A percentile compares a stretch with the other conserved stretches of the same genome.
These are phyloP conservation scores for Sebastes cheni DNA, from an alignment of 2,797 vertebrate species.

Conservation along the genomic window DNA sequence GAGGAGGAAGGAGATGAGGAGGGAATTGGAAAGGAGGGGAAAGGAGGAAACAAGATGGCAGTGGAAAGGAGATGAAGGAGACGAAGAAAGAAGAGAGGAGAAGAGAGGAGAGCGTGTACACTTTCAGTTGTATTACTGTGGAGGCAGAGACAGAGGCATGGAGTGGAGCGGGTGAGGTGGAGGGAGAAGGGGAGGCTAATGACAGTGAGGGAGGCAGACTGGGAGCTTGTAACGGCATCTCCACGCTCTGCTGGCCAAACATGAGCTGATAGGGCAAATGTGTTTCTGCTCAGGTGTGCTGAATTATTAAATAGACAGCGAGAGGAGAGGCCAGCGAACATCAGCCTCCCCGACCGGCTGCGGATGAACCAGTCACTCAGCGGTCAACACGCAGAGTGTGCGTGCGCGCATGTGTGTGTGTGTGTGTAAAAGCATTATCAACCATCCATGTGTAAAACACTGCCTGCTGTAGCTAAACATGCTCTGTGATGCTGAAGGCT, in stretches of 20 bases:
- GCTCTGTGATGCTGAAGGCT: conserved; percentile 45
- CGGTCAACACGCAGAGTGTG: conserved; percentile 31
- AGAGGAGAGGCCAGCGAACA: conserved; percentile 67
- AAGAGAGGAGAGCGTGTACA: not conserved
- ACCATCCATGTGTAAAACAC: conserved; percentile 38
- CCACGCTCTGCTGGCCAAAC: conserved; percentile 75
- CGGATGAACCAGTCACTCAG: conserved; percentile 59
- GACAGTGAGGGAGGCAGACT: conserved; percentile 41
- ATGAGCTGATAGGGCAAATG: conserved; percentile 78
- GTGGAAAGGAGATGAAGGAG: not conserved
- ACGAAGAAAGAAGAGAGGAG: not conserved
- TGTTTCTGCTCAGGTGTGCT: conserved; percentile 81
- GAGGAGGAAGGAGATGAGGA: not conserved
- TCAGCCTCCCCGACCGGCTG: conserved; percentile 51
- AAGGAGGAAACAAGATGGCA: not conserved
- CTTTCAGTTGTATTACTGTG: conserved; percentile 44
- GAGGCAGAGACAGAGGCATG: conserved; percentile 28
- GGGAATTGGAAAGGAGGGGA: not conserved
- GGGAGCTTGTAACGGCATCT: conserved; percentile 66
- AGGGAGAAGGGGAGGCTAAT: conserved; percentile 15
- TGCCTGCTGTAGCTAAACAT: conserved; percentile 14
- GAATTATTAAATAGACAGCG: conserved; percentile 81
- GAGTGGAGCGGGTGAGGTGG: conserved; percentile 22
- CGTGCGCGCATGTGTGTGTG: not conserved
- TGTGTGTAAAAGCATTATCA: conserved; percentile 16